Evolutionary conservation across 2,888 invertebrate species (phyloP), one percentile per base, ranked within the genome.

Genomic region (Euspilapteryx auroguttella): DNA sequence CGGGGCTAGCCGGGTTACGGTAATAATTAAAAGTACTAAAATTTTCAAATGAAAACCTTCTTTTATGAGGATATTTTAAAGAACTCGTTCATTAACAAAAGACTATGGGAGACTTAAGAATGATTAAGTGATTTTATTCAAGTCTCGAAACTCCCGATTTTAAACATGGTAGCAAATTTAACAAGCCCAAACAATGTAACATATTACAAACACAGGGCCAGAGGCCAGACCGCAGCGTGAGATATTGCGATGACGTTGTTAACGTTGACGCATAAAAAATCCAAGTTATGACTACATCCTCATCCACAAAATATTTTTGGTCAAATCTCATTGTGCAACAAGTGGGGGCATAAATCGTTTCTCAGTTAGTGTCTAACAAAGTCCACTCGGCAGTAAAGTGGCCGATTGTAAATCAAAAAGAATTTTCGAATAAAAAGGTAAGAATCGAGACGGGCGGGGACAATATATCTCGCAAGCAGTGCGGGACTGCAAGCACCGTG

Each of bases 321-420:
- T 56, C 53, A 47, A 45, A 49, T 49, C n/a, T n/a, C 49, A 56
- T 61, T 65, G 64, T 62, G 55, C 51, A 38, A 45, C 48, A 47
- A 45, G 49, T 51, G 49, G 47, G 50, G 47, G 37, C 69, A 66
- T 75, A 73, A 73, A 75, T 71, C 61, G 53, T 56, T 45, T 39
- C 47, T 62, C 61, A 57, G 66, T 71, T 71, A 68, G 61, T 13
- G 46, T 48, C 55, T 61, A 63, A 73, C 68, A 73, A 73, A 68
- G 68, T 69, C 59, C 55, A 55, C 52, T 55, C 51, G 55, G 61
- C 59, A 58, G 63, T 69, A 65, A 71, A 69, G 55, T 56, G 61
- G 50, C 49, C 55, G 65, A 54, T 56, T 65, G 68, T 71, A 73
- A 71, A 71, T 71, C 71, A 71, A 64, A 66, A 59, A 52, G 58